Base-by-base conservation (phyloP, 1,140 invertebrate species). In the Drosophila simulans region DNA sequence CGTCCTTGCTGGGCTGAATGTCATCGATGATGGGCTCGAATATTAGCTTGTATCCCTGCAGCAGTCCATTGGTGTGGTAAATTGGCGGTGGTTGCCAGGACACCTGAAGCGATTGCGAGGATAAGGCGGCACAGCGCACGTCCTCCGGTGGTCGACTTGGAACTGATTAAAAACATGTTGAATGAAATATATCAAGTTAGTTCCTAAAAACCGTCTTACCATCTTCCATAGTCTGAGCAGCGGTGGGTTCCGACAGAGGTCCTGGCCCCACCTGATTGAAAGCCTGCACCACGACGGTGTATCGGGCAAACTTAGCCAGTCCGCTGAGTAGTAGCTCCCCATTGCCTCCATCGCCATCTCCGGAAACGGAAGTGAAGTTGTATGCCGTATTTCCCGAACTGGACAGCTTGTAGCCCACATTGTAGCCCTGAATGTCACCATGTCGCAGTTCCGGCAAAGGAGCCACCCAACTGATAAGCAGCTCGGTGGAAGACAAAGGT, bases 181-280 rank as follows among this genome's bases (percentile, higher is more conserved):
- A 31, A 31, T 31, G 2, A 31, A 31, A 8, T 22, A 22, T 22
- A 22, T 22, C 20, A 22, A 22, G 20, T 22, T 22, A 3, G 0
- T 22, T 22, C 20, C 2, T 22, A 22, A 22, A 22, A 22, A 22
- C 13, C 13, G 12, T 39, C 92, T 94, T 90, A 96, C 96, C 96
- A 91, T 97, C 96, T 92, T 97, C 96, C 89, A 97, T 93, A n/a
- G 96, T 97, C 81, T 96, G 95, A 0, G 95, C 95, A 0, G 94
- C 93, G 0, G 95, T 93, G 43, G 96, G 95, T 51, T 96, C 95
- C 0, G 96, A 96, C 0, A 95, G 92, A 3, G 97, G 97, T 27
- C 97, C 97, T 2, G 95, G 94, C 11, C 97, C 97, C 51, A 97
- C 95, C 84, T 95, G 95, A 93, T 98, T 98, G 91, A 96, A 97